Percentiles rank a stretch among this genome's conserved stretches.
Conservation (phyloP, 1,140 invertebrate genomes). For the Leptoteleia sp. region DNA sequence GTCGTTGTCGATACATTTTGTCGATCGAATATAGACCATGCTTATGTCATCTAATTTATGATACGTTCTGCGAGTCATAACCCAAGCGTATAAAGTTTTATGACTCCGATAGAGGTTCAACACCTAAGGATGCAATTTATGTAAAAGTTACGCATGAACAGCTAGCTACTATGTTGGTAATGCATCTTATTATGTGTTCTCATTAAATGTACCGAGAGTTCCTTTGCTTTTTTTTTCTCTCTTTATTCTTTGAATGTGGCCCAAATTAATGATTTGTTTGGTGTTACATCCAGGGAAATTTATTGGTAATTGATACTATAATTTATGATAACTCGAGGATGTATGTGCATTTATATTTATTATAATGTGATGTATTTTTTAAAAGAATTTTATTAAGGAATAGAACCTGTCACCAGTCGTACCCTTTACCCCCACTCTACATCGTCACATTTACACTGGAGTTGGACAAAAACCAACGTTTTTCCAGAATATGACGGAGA, state of each 20-base stretch:
- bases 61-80: slow-evolving; percentile 60
- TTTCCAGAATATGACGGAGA: too few species aligned
- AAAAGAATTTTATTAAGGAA: too few species aligned
- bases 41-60: slow-evolving; percentile 73
- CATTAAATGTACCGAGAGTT: slow-evolving; percentile 16
- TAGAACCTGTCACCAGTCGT: too few species aligned
- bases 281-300: not conserved
- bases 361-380: too few species aligned
- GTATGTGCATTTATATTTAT: too few species aligned
- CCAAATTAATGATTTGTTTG: slow-evolving; percentile 7
- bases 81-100: slow-evolving; percentile 66
- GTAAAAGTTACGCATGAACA: slow-evolving; percentile 58
- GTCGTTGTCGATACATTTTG: too few species aligned
- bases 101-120: slow-evolving; percentile 51
- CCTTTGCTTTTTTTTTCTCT: slow-evolving; percentile 17
- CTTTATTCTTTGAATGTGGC: not conserved
- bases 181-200: slow-evolving; percentile 23
- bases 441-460: too few species aligned
- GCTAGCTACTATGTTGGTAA: slow-evolving; percentile 49
- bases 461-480: too few species aligned
- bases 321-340: too few species aligned
- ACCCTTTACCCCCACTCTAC: too few species aligned
- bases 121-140: slow-evolving; percentile 60
- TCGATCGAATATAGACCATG: slow-evolving; percentile 64
- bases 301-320: too few species aligned